Base-by-base conservation (phyloP, 2,888 invertebrate species). In the Lasiommata megera region DNA sequence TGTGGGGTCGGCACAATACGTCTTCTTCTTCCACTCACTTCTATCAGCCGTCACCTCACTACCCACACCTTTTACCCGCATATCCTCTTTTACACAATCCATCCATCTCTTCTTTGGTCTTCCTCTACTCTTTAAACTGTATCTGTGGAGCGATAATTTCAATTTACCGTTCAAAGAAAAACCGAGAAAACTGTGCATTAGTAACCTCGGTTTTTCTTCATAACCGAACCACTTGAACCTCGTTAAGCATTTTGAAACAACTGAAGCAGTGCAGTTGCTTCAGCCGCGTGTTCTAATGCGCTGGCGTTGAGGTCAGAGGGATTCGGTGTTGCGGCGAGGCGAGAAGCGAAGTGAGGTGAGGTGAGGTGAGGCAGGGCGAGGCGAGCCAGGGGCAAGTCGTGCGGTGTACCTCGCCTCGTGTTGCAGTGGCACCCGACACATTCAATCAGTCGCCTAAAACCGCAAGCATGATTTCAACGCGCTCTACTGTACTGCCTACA, bases 381-480 rank as follows among this genome's bases (percentile, higher is more conserved):
- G 36, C 40, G 57, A 36, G 51, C 54, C 58, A 48, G 55, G 66
- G 34, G 50, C 50, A 28, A 56, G 44, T 44, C 44, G 44, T 55
- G 59, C 29, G 51, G 55, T 40, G 17, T 3, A n/a, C 29, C 31
- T 17, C 52, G 18, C 76, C 76, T 70, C 77, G 71, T 67, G 54
- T 61, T 54, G 61, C 46, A 68, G 67, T 74, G 76, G 80, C 77
- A 70, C 74, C 46, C 55, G 79, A 81, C 80, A 76, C 76, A 79
- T 80, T 72, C 74, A 79, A 82, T 82, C 79, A 79, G 76, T 66
- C 74, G 71, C 72, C 76, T 73, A 76, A 54, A 41, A 63, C 82
- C 76, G 76, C 78, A 74, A 79, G 77, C 80, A 71, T 73, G 76
- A 76, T 76, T 76, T 70, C 64, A 66, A 74, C 68, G 62, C 74